Evolutionary conservation across 2,113 vertebrate species (phyloP).

Genomic region (Fulica atra): DNA sequence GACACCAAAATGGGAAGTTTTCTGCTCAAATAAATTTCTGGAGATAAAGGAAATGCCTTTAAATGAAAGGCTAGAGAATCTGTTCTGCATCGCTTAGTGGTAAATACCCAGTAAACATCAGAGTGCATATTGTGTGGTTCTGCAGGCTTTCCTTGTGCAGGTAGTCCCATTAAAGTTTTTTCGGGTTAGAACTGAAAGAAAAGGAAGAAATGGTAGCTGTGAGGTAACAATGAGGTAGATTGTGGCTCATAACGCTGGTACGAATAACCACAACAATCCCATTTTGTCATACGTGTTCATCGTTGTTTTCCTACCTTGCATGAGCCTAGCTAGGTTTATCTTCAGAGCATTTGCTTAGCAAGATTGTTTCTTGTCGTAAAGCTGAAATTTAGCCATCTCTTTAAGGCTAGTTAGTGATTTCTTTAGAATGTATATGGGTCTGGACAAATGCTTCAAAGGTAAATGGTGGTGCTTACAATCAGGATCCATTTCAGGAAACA

Average conservation of each 20-base stretch:
- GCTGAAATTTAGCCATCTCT: background rate
- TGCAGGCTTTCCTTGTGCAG: background rate
- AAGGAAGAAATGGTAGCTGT: background rate
- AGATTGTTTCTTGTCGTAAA: background rate
- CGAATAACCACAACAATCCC: background rate
- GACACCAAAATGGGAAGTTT: background rate
- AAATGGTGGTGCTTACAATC: background rate
- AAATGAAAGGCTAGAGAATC: background rate
- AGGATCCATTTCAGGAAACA: background rate
- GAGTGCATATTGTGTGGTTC: background rate
- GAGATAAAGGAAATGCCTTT: background rate
- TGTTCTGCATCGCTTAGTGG: background rate
- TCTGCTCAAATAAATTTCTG: background rate
- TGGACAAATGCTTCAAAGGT: background rate
- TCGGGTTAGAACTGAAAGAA: background rate
- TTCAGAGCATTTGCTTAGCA: background rate
- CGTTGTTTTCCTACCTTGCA: background rate
- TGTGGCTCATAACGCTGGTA: background rate
- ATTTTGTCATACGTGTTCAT: background rate
- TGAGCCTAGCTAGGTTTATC: background rate
- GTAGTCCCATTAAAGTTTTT: background rate
- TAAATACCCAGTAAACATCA: background rate
- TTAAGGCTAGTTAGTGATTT: background rate
- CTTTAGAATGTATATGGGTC: background rate
- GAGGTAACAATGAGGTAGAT: background rate